These are phyloP conservation scores for Luehdorfia chinensis DNA, from an alignment of 1,140 invertebrate genomes.

Conservation along the genomic window DNA sequence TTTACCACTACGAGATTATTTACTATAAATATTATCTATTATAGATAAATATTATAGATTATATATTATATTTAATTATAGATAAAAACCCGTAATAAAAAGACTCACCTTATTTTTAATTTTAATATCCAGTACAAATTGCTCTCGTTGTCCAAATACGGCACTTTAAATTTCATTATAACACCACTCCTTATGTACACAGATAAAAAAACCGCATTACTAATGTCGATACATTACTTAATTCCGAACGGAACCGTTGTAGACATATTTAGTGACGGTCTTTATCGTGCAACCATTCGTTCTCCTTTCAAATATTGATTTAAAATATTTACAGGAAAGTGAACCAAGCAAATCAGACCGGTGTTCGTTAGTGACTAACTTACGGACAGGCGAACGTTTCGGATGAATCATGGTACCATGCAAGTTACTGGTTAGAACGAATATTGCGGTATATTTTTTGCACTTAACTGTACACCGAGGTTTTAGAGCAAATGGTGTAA, in stretches of 20 bases:
- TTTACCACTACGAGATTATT: too few species aligned
- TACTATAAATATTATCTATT: too few species aligned
- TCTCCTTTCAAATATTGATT: conserved; percentile 51
- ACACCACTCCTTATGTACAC: neutral
- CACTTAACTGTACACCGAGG: conserved; percentile 46
- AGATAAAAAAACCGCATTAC: neutral
- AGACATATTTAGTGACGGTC: neutral
- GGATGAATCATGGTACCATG: conserved; percentile 61
- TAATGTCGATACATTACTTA: neutral
- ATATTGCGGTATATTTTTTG: conserved; percentile 61
- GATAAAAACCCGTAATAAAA: too few species aligned
- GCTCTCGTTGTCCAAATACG: conserved; percentile 20
- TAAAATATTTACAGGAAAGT: conserved; percentile 56
- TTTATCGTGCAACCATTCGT: conserved; percentile 26
- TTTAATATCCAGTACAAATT: conserved; percentile 35
- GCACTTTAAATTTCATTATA: conserved; percentile 21
- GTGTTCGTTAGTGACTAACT: conserved; percentile 37
- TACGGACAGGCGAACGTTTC: conserved; percentile 17
- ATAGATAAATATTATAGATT: too few species aligned
- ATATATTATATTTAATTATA: too few species aligned
- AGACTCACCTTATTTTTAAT: conserved; percentile 39
- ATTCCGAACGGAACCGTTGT: neutral
- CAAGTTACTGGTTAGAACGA: conserved; percentile 54
- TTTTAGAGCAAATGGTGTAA: conserved; percentile 39
- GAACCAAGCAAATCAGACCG: conserved; percentile 35